Evolutionary conservation across 2,888 invertebrate genomes (phyloP), one percentile per base, ranked within the genome.

Genomic region (Oscheius sp.): DNA sequence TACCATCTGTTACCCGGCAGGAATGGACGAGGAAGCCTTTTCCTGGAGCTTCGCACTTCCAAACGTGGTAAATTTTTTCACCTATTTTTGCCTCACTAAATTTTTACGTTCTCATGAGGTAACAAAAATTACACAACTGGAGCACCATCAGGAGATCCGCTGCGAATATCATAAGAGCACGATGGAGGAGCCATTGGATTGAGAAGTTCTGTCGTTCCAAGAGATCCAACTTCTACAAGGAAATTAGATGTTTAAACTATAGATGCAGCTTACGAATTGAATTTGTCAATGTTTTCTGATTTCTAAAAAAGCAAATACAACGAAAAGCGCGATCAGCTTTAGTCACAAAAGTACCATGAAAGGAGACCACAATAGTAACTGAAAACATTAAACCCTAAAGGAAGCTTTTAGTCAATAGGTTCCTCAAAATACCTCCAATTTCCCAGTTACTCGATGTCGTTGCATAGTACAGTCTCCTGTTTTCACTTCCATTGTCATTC

Each of bases 221-320:
- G 49, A 30, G 54, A 24, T 14, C 54, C 61, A 17, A 68, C 56
- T 47, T 68, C 68, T 68, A 26, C 26, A 45, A 24, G 12, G 33
- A 28, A 33, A 54, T 17, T 9, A 8, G 8, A 36, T 41, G 14
- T 3, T 6, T 20, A 41, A 12, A 12, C n/a, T 4, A 41, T 17
- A 12, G 4, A 12, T 3, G 12, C 14, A 41, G 38, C 59, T 49
- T 26, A 67, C 67, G 83, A 47, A 83, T 74, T 20, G 74, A 72
- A 49, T 81, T 78, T 26, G 82, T 83, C 24, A 83, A 68, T 3
- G 76, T 79, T 63, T 82, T 80, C 54, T 84, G 74, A 70, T 77
- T 82, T 12, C 74, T 70, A 81, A 85, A 83, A 76, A 83, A 84
- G 73, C 83, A 85, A 79, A 85, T 83, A 68, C 81, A 81, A 8